phyloP scores from a whole-genome alignment of 2,113 vertebrate species.

The Microcebus tavaratra region DNA sequence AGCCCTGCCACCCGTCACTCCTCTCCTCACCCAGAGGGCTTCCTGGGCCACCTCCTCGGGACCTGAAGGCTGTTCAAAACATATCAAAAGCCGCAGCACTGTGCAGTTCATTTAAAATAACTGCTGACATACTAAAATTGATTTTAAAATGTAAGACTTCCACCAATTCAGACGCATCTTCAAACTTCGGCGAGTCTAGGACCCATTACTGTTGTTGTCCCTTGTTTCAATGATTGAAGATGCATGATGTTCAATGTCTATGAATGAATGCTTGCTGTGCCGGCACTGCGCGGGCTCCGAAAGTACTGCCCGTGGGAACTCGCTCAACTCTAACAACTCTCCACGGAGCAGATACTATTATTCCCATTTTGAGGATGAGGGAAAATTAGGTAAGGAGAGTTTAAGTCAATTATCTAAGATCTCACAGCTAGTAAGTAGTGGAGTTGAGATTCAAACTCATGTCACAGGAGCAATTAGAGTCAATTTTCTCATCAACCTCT shows the following conservation, averaged over 20 bases:
- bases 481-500: background rate
- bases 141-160: conserved; percentile 24
- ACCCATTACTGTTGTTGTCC: background rate
- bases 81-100: background rate
- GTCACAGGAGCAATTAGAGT: background rate
- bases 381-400: background rate
- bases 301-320: background rate
- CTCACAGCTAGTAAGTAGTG: background rate
- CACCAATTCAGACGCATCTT: background rate
- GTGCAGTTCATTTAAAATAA: conserved; percentile 19
- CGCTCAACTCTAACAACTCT: background rate
- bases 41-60: background rate
- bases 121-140: conserved; percentile 34
- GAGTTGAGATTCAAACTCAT: background rate
- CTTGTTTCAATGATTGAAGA: background rate
- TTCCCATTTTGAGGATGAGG: background rate
- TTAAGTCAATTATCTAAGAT: background rate
- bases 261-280: background rate
- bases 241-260: background rate
- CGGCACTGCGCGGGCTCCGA: background rate
- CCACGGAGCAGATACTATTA: background rate
- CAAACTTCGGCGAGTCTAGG: background rate
- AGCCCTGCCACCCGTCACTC: background rate
- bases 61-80: background rate
- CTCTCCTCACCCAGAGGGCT: background rate